Evolutionary conservation across 1,140 invertebrate genomes (phyloP), one percentile per base, ranked within the genome.

Genomic region (Drusus annulatus): DNA sequence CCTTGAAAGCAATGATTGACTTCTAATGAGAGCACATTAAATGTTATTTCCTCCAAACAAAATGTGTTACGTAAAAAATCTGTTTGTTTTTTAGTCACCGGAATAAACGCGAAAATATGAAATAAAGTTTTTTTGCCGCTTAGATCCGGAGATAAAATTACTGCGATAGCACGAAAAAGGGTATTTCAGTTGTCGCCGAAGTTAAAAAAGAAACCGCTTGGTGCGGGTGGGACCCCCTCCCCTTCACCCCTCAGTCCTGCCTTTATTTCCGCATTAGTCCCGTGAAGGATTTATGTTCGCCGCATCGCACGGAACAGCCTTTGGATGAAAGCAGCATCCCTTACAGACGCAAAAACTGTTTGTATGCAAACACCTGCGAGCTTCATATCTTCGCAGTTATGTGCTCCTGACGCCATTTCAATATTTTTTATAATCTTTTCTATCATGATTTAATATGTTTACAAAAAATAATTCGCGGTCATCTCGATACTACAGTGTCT

Each of bases 221-320:
- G 36, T 16, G 17, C n/a, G 65, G 54, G 25, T 31, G 23, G 13
- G 10, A n/a, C 3, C 65, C 1, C 31, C 31, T 3, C 65, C 0
- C 31, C 28, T 74, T 54, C 71, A 16, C 16, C 52, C 31, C 74
- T 62, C 74, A 23, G 21, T 21, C 56, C 74, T 21, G 16, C 58
- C 36, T 76, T 76, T 76, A 76, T 60, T 60, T 76, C 36, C 74
- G 74, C 56, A 76, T 76, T 76, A 76, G 54, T 28, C 56, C 74
- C 21, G n/a, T 76, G 74, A 76, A 76, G 58, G 74, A 76, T 76
- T 76, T 76, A 76, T 76, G 54, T 52, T 45, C 1, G 1, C 8
- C 13, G 36, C 7, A 10, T 10, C 36, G 36, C 36, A 52, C 52
- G 73, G 28, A 28, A 60, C 56, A 36, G 8, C 54, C 56, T 23